These are phyloP conservation scores for Todiramphus saurophagus DNA, from an alignment of 2,113 vertebrate species.

Conservation along the genomic window DNA sequence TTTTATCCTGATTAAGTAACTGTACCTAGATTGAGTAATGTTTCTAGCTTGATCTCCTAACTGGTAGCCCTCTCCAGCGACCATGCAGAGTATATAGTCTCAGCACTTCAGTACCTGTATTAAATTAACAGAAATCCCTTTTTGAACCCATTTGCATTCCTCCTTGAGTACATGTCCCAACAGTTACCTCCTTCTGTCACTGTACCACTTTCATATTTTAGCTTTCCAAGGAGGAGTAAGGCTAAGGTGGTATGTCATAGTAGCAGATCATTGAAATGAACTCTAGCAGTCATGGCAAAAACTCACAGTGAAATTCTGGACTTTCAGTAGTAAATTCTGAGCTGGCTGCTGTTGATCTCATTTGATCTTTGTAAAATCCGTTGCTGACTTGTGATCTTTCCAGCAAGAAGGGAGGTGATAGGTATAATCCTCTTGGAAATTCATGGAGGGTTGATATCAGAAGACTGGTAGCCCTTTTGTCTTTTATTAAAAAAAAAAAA, in stretches of 20 bases:
- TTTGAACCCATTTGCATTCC: not conserved
- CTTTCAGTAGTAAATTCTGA: not conserved
- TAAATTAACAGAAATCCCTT: not conserved
- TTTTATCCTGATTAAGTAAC: not conserved
- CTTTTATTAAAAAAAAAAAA: not conserved
- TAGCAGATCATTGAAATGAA: not conserved
- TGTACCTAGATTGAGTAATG: not conserved
- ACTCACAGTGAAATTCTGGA: not conserved
- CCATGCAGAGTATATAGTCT: not conserved
- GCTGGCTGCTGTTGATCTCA: not conserved
- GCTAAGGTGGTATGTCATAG: not conserved
- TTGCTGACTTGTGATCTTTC: not conserved
- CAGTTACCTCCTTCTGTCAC: not conserved
- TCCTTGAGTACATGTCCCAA: not conserved
- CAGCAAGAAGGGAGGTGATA: not conserved
- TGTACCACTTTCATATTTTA: not conserved
- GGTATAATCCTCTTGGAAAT: not conserved
- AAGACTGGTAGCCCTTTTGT: not conserved
- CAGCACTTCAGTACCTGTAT: not conserved
- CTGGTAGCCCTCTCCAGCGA: not conserved
- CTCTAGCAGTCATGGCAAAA: not conserved
- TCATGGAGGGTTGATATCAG: not conserved
- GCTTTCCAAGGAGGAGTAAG: not conserved
- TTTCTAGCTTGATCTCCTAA: not conserved
- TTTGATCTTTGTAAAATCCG: not conserved